These are phyloP conservation scores for Pherbina coryleti DNA, from an alignment of 2,888 invertebrate species.

Conservation along the genomic window DNA sequence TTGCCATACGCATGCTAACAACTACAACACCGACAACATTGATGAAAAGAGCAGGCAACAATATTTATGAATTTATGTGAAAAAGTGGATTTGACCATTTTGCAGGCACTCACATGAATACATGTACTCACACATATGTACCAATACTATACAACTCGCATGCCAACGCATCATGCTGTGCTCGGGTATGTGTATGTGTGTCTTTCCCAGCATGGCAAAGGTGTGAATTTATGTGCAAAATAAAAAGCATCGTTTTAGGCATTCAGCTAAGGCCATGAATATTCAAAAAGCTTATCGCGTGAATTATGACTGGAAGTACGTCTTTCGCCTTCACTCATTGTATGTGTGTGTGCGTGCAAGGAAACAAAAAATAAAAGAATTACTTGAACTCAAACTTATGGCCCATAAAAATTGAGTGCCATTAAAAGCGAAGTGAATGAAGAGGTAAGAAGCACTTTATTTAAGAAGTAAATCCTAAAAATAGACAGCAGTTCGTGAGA, in stretches of 20 bases:
- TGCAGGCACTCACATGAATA: not conserved
- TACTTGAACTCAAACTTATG: not conserved
- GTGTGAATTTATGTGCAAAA: slow-evolving; percentile 36
- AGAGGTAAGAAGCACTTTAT: too few relatives aligned
- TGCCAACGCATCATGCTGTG: not conserved
- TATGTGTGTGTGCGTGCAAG: not conserved
- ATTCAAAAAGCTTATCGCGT: slow-evolving; percentile 25
- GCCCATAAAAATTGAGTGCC: not conserved
- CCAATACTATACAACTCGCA: not conserved
- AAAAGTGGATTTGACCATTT: slow-evolving; percentile 8
- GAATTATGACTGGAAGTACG: slow-evolving; percentile 9
- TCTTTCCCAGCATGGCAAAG: not conserved
- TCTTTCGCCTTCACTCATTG: not conserved
- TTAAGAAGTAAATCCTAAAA: too few relatives aligned
- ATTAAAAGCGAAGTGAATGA: slow-evolving; percentile 17
- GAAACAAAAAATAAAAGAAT: not conserved
- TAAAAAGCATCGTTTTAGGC: slow-evolving; percentile 27
- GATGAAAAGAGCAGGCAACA: not conserved
- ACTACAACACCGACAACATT: not conserved
- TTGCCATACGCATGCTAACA: not conserved
- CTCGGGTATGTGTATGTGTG: not conserved
- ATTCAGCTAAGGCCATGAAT: slow-evolving; percentile 8
- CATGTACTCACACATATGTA: not conserved
- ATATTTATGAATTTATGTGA: slow-evolving; percentile 28
- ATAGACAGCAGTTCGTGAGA: too few relatives aligned